These are phyloP conservation scores for Sporophila hypoxantha DNA, from an alignment of 2,113 vertebrate genomes.

Conservation along the genomic window DNA sequence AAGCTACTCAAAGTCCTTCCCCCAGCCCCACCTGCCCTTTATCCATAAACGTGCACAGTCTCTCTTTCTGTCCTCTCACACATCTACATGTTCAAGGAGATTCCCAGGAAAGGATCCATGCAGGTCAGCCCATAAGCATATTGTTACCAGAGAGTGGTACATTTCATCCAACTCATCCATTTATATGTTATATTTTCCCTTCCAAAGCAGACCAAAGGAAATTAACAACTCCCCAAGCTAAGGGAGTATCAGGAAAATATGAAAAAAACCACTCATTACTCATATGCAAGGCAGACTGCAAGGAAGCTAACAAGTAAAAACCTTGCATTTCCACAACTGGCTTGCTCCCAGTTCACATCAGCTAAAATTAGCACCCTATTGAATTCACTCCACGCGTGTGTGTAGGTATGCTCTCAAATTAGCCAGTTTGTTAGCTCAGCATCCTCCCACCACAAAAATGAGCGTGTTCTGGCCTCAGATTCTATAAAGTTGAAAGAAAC, in stretches of 20 bases:
- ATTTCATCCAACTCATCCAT: neutral
- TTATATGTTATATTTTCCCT: neutral
- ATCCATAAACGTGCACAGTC: neutral
- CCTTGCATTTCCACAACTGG: neutral
- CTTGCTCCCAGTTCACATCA: neutral
- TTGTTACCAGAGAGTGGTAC: neutral
- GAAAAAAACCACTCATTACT: neutral
- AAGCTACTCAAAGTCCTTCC: neutral
- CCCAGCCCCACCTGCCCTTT: neutral
- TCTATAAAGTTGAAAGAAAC: neutral
- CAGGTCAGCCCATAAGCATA: neutral
- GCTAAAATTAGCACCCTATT: constrained; percentile 28
- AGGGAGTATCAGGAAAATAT: neutral
- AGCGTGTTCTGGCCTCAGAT: neutral
- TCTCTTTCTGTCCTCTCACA: neutral
- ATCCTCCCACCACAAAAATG: neutral
- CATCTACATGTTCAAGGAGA: neutral
- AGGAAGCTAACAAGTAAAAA: constrained; percentile 15
- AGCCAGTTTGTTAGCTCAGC: constrained; percentile 2
- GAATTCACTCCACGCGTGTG: neutral
- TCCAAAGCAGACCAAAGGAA: neutral
- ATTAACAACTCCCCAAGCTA: neutral
- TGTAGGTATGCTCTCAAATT: neutral
- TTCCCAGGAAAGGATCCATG: neutral
- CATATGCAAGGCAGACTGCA: neutral